Percentiles rank a stretch among this genome's conserved stretches.
phyloP scores from a whole-genome alignment of 30 jellyfish, hydroid and myxozoan species.

The Aurelia coerulea region DNA sequence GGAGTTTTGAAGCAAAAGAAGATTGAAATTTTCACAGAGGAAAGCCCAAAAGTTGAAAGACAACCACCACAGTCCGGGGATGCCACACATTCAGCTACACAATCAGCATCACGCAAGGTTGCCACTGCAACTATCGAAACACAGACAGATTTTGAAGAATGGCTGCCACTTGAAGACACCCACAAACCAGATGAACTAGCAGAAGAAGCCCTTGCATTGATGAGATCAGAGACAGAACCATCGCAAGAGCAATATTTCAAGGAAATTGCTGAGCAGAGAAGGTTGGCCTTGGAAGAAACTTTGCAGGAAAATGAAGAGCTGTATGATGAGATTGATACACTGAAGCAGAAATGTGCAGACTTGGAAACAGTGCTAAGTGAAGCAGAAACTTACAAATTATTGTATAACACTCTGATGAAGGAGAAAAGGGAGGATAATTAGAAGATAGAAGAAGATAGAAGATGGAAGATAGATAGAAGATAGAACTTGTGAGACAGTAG shows the following conservation, averaged over 20 bases:
- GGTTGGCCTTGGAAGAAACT: slow-evolving; percentile 91
- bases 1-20: slow-evolving; percentile 33
- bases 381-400: slow-evolving; percentile 69
- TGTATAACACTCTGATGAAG: slow-evolving; percentile 58
- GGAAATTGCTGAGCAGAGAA: slow-evolving; percentile 85
- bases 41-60: background rate
- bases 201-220: slow-evolving; percentile 76
- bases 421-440: background rate
- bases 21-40: slow-evolving; percentile 35
- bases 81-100: background rate
- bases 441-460: too few species aligned
- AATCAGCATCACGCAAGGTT: background rate
- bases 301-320: slow-evolving; percentile 86
- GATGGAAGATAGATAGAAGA: too few species aligned
- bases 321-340: slow-evolving; percentile 62
- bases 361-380: slow-evolving; percentile 75
- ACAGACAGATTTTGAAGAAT: slow-evolving; percentile 68
- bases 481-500: too few species aligned
- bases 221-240: slow-evolving; percentile 84
- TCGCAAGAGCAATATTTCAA: slow-evolving; percentile 75
- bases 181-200: slow-evolving; percentile 54
- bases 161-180: slow-evolving; percentile 53
- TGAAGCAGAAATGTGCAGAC: slow-evolving; percentile 50
- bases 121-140: slow-evolving; percentile 20
- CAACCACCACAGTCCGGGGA: background rate